phyloP scores from a whole-genome alignment of 2,888 invertebrate species.

The Crossocerus cetratus region DNA sequence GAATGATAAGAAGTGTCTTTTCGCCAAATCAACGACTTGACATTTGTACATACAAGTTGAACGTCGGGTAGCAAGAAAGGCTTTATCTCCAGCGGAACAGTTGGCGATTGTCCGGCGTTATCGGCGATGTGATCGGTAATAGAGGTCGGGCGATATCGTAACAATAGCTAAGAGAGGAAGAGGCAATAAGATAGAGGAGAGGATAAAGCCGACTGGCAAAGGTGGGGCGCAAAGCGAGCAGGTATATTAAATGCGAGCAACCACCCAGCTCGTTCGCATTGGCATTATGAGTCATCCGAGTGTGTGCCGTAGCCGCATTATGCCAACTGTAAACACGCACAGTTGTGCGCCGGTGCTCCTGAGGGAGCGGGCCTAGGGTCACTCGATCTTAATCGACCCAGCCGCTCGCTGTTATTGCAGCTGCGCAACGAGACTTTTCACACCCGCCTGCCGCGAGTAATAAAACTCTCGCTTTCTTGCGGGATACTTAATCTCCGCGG shows the following conservation, averaged over 20 bases:
- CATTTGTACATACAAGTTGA: neutral
- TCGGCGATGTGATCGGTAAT: neutral
- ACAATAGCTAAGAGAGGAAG: neutral
- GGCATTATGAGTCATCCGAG: conserved; percentile 28
- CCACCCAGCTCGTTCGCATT: conserved; percentile 29
- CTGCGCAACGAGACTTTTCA: conserved; percentile 29
- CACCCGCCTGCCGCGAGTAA: conserved; percentile 11
- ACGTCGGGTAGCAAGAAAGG: no score
- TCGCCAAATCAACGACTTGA: no score
- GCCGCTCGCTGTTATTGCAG: conserved; percentile 23
- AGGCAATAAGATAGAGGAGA: neutral
- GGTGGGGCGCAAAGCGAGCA: conserved; percentile 15
- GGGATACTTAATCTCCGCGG: no score
- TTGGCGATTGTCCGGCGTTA: neutral
- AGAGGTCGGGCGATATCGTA: conserved; percentile 2
- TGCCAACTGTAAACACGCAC: conserved; percentile 10
- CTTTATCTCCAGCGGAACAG: no score
- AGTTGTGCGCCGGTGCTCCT: neutral
- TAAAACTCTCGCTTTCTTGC: no score
- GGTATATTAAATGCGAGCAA: conserved; percentile 32
- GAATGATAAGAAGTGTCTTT: no score
- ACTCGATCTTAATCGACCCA: conserved; percentile 1
- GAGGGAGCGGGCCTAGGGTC: neutral
- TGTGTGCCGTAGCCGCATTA: conserved; percentile 6
- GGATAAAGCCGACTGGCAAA: conserved; percentile 21